Base-by-base conservation (phyloP, 2,113 vertebrate genomes). In the Stigmatopora nigra region DNA sequence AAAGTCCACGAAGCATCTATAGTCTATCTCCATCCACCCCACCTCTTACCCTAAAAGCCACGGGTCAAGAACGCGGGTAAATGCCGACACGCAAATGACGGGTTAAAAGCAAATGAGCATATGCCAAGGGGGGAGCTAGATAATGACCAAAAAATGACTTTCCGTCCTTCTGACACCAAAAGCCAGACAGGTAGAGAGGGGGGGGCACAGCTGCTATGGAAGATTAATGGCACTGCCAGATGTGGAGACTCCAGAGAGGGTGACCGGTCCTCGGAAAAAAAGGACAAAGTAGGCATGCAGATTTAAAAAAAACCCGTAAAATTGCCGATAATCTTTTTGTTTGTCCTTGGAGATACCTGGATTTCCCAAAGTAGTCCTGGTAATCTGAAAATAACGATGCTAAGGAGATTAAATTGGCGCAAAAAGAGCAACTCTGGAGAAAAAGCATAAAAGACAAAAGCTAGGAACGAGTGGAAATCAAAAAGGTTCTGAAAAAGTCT, bases 161-260 rank as follows among this genome's bases (percentile, higher is more conserved):
- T 83, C 74, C 74, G 76, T 79, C 82, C 84, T 74, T 80, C 73
- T 82, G 84, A 82, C 84, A 87, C 82, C 82, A 87, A 87, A 83
- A 61, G 83, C 84, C 77, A 80, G 82, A 82, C 81, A 82, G 84
- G 79, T 87, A 84, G 70, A 52, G 83, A 82, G 41, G 82, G 75
- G 83, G 82, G 41, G 82, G 75, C 84, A 86, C 81, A 88, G 81
- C 82, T 85, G 79, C 79, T 75, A 67, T 65, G 77, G 72, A 83
- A 87, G 88, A 91, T 91, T 89, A 87, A 91, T 86, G 83, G 82
- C 65, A 75, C 82, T 85, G 88, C 84, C 82, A 87, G 79, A 84
- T 78, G 82, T 78, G 80, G 76, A 75, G 66, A 79, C 80, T 86
- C 82, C 71, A 69, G 73, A 83, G 79, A 84, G 79, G 82, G 70